Evolutionary conservation across 2,888 invertebrate genomes (phyloP), one percentile per base, ranked within the genome.

Genomic region (Poecilus cupreus): DNA sequence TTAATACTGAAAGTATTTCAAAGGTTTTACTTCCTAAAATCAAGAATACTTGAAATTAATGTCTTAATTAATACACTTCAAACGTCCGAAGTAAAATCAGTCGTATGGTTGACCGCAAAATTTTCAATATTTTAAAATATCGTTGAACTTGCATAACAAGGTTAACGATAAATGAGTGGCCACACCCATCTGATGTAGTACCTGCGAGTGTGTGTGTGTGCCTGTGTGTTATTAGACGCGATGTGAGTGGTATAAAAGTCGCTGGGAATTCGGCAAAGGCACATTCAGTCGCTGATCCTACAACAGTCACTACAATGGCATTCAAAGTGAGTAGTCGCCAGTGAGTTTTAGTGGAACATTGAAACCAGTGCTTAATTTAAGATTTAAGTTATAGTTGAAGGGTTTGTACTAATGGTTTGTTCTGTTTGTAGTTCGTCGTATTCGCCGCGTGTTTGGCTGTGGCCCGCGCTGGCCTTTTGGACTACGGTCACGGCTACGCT

Each of bases 401-500:
- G 57, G 75, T 80, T 32, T 20, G 75, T 70, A 80, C 49, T 81
- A 86, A 85, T 72, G 82, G 83, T 54, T 82, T 84, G 70, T 83
- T 84, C 18, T 83, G 81, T 3, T 85, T 86, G 13, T 83, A 86
- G 87, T 82, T 86, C 57, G 80, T 86, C 16, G 83, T 84, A 26
- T 85, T 87, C 83, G 85, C 85, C 77, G 85, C 86, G 51, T 83
- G 86, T 81, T 57, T 83, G 64, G 84, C 84, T 18, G 82, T 83
- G 18, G 83, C 83, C 77, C 76, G 37, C 43, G 80, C 80, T 13
- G 80, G 80, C 3, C 54, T 80, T 24, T 1, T 72, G 2, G 78
- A 78, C 43, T 60, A 64, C 78, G 54, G 18, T 26, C 78, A 78
- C 24, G 78, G 78, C 6, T 78, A 78, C 64, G 78, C 37, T 18